Conservation (phyloP, 2,797 vertebrate species). For the Takifugu rubripes region DNA sequence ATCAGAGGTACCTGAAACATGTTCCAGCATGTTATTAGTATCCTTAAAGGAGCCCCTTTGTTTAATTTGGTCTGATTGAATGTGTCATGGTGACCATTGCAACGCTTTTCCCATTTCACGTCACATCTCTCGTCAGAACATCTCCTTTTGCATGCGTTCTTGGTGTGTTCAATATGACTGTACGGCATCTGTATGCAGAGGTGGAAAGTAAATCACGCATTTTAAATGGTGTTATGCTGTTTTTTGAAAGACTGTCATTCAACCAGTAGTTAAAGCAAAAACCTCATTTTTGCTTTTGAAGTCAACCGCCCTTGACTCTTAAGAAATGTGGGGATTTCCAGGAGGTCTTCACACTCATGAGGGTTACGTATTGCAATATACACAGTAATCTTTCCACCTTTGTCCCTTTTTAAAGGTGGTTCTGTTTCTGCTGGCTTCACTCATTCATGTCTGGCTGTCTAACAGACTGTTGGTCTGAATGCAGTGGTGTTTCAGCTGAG, state of each 20-base stretch:
- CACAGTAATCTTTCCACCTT: slow-evolving; percentile 46
- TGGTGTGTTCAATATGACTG: slow-evolving; percentile 4
- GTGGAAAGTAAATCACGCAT: slow-evolving; percentile 40
- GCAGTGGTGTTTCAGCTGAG: slow-evolving; percentile 60
- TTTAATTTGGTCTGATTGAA: slow-evolving; percentile 10
- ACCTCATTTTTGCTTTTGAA: not conserved
- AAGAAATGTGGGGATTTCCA: too few relatives aligned
- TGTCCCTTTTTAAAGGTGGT: slow-evolving; percentile 43
- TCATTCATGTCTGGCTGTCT: slow-evolving; percentile 23
- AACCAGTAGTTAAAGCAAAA: not conserved
- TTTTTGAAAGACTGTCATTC: not conserved
- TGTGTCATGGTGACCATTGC: slow-evolving; percentile 12
- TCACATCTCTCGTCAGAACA: slow-evolving; percentile 32
- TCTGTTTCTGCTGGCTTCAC: slow-evolving; percentile 19
- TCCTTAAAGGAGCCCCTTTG: not conserved
- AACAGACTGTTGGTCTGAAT: slow-evolving; percentile 37
- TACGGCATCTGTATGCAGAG: slow-evolving; percentile 42
- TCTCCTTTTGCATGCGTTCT: slow-evolving; percentile 57
- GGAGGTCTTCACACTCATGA: too few relatives aligned
- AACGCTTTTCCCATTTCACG: slow-evolving; percentile 27
- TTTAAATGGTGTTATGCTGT: too few relatives aligned
- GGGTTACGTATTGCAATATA: not conserved
- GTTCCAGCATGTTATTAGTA: not conserved
- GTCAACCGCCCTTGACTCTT: too few relatives aligned
- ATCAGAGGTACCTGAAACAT: not conserved